Conservation (phyloP, 2,797 vertebrate genomes). For the Anguilla marmorata region DNA sequence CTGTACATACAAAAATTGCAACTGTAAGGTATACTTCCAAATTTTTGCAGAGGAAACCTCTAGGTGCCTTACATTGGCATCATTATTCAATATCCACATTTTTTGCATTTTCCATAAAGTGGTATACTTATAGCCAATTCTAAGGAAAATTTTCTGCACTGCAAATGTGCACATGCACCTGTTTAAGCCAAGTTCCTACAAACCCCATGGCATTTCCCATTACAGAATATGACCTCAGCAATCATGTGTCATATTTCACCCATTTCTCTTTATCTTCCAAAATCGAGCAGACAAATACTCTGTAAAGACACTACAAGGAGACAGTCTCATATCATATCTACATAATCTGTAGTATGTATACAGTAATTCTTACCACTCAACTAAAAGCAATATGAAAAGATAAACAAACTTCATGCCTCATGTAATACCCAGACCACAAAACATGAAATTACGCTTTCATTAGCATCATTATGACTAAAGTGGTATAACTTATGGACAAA, state of each 20-base stretch:
- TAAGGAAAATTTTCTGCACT: neutral
- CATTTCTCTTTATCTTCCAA: neutral
- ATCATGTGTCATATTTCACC: neutral
- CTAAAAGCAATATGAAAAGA: neutral
- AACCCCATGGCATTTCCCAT: neutral
- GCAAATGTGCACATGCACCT: neutral
- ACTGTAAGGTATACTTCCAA: too few species aligned
- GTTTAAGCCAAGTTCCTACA: neutral
- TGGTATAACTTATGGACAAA: neutral
- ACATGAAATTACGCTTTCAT: neutral
- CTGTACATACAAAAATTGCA: too few species aligned
- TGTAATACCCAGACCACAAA: neutral
- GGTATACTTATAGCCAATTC: neutral
- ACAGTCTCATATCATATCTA: neutral
- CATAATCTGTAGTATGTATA: neutral
- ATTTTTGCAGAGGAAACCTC: neutral
- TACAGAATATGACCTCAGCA: neutral
- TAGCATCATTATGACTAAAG: neutral
- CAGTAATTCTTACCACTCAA: neutral
- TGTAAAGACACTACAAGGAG: too few species aligned
- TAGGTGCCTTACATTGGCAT: neutral
- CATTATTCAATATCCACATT: conserved; percentile 1
- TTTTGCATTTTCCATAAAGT: conserved; percentile 3
- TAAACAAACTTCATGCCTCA: neutral
- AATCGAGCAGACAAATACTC: neutral